These are phyloP conservation scores for Argyresthia albistria DNA, from an alignment of 2,888 invertebrate species.

Conservation along the genomic window DNA sequence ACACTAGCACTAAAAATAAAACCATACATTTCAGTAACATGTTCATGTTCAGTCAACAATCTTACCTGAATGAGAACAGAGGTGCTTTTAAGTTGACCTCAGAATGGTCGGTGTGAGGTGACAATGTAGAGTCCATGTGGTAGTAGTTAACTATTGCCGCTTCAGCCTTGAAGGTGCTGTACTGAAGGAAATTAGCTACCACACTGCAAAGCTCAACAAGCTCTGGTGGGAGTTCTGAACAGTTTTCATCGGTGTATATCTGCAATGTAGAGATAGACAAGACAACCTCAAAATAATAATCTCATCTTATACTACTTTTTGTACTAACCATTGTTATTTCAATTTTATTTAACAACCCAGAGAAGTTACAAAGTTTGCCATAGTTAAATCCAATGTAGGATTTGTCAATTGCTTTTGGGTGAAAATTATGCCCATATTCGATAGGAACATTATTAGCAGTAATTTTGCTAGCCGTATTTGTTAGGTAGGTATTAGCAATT, in stretches of 20 bases:
- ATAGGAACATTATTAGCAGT: no score
- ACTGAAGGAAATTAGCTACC: slow-evolving; percentile 74
- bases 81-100: slow-evolving; percentile 90
- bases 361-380: no score
- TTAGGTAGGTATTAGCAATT: slow-evolving; percentile 27
- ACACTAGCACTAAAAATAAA: no score
- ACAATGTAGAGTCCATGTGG: slow-evolving; percentile 91
- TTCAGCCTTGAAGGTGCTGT: slow-evolving; percentile 79
- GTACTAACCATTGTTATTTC: background rate
- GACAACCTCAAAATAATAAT: no score
- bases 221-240: slow-evolving; percentile 81
- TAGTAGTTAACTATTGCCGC: slow-evolving; percentile 98
- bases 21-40: no score
- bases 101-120: slow-evolving; percentile 96
- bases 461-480: no score
- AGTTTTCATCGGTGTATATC: slow-evolving; percentile 80
- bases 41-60: no score
- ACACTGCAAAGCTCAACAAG: slow-evolving; percentile 75
- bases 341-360: no score
- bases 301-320: no score
- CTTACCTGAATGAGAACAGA: slow-evolving; percentile 89
- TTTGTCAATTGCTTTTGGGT: no score
- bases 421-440: no score
- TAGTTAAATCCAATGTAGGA: no score
- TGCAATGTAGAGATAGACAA: slow-evolving; percentile 25